Evolutionary conservation across 2,113 vertebrate genomes (phyloP).

Genomic region (Typhlomys cinereus): DNA sequence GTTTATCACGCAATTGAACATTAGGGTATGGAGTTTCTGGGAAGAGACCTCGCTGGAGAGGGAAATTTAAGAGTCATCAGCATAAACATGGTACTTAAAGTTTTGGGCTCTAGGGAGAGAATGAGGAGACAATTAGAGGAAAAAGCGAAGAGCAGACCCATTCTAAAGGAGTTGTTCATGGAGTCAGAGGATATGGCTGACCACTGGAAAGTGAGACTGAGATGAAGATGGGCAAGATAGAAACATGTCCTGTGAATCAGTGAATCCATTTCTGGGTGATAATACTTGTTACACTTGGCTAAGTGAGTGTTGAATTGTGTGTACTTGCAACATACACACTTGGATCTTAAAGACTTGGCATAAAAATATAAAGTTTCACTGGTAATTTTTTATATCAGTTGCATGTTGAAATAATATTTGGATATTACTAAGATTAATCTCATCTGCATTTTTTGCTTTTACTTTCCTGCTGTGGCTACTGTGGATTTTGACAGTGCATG

Average conservation of each 20-base stretch:
- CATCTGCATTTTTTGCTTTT: not conserved
- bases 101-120: not conserved
- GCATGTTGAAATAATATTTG: not conserved
- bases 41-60: not conserved
- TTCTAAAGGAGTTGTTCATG: not conserved
- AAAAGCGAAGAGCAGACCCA: not conserved
- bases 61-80: not conserved
- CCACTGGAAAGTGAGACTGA: not conserved
- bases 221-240: not conserved
- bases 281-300: not conserved
- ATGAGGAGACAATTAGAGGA: not conserved
- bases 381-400: constrained; percentile 9
- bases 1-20: not conserved
- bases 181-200: not conserved
- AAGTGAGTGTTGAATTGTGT: not conserved
- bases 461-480: not conserved
- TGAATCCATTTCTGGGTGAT: not conserved
- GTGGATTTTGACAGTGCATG: not conserved
- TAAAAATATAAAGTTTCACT: not conserved
- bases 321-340: not conserved
- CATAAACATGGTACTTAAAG: not conserved
- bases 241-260: not conserved
- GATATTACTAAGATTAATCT: constrained; percentile 15
- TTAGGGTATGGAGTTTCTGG: not conserved
- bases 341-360: constrained; percentile 6